Base-by-base conservation (phyloP, 2,113 vertebrate genomes). In the Lycocorax pyrrhopterus region DNA sequence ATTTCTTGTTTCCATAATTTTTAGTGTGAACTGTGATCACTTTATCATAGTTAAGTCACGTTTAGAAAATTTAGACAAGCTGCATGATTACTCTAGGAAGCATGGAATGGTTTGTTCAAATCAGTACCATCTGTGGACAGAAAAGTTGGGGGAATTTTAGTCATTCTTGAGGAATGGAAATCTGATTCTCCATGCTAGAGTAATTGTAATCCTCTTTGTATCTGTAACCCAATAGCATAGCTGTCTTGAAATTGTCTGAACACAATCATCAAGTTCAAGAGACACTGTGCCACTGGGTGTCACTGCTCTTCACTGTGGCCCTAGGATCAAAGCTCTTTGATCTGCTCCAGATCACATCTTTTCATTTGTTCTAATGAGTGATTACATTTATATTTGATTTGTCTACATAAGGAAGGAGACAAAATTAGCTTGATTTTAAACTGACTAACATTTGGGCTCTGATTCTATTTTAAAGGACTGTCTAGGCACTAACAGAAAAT, bases 161-260 rank as follows among this genome's bases (percentile, higher is more conserved):
- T 98, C 97, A 98, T 97, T 98, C 98, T 97, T 95, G 97, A 97
- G 96, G 97, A 98, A 98, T 98, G 97, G 96, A 97, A 98, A 98
- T 97, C 94, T 97, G 97, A 98, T 98, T 98, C 97, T 97, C 95
- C 98, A 97, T 97, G 97, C 97, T 97, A 89, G 97, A 97, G 95
- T 96, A 97, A 97, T 91, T 96, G 92, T 98, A 98, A 98, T 98
- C 97, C 96, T 97, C 95, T 98, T 98, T 98, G 96, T 97, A 98
- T 98, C 96, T 98, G 98, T 97, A 98, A 98, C 93, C 97, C 89
- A 97, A 98, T 98, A 98, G 87, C 82, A 67, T 93, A 93, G 84
- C 97, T 97, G 97, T 97, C 96, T 97, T 98, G 97, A 97, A 97
- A 94, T 96, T 96, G 78, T 95, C 93, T 93, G 95, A 96, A 76